These are phyloP conservation scores for Nannoperca obscura DNA, from an alignment of 2,797 vertebrate species.

Conservation along the genomic window DNA sequence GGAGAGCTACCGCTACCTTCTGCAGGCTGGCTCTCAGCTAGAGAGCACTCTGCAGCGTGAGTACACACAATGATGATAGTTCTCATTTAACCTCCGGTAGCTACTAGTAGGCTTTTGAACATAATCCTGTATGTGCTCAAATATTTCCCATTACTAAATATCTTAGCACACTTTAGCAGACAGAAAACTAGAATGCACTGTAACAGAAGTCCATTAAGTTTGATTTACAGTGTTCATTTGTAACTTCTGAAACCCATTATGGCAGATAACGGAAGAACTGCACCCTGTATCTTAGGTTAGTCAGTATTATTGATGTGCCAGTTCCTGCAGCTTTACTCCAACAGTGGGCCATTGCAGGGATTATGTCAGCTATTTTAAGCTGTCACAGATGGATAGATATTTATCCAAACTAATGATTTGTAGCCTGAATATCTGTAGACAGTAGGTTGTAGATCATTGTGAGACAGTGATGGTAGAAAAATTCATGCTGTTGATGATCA, in stretches of 20 bases:
- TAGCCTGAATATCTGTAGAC: conserved; percentile 28
- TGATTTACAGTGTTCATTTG: conserved; percentile 18
- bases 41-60: conserved; percentile 88
- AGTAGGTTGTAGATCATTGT: conserved; percentile 16
- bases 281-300: conserved; percentile 8
- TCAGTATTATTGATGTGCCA: conserved; percentile 57
- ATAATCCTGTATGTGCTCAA: conserved; percentile 14
- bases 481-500: conserved; percentile 5
- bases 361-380: conserved; percentile 76
- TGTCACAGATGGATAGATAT: conserved; percentile 59
- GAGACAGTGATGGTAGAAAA: not conserved
- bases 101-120: conserved; percentile 16
- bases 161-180: conserved; percentile 1
- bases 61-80: conserved; percentile 66
- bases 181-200: not conserved
- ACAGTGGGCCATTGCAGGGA: conserved; percentile 60
- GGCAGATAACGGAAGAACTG: conserved; percentile 35
- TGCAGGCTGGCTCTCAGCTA: conserved; percentile 89
- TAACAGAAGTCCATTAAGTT: conserved; percentile 2
- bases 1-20: conserved; percentile 89
- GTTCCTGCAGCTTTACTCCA: conserved; percentile 58
- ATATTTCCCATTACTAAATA: not conserved
- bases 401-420: conserved; percentile 59
- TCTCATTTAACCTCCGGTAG: conserved; percentile 31
- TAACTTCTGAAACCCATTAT: conserved; percentile 22